phyloP scores from a whole-genome alignment of 2,888 invertebrate species.

The Stenodera caucasica region DNA sequence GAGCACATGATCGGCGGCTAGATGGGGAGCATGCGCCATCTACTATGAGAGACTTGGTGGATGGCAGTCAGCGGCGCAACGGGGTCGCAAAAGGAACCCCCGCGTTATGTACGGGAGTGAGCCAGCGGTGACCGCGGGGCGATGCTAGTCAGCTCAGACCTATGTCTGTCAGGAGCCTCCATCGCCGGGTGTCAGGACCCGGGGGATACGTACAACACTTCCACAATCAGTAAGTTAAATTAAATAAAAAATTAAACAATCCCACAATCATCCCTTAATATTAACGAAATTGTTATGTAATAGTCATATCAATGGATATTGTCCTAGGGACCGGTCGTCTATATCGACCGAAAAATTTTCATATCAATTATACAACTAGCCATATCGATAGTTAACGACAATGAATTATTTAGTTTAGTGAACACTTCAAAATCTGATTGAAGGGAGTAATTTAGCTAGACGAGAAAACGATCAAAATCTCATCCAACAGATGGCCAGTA shows the following conservation, averaged over 20 bases:
- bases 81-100: conserved; percentile 53
- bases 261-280: not conserved
- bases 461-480: not conserved
- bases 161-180: conserved; percentile 59
- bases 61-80: conserved; percentile 50
- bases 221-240: conserved; percentile 55
- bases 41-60: conserved; percentile 33
- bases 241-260: too few relatives aligned
- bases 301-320: not conserved
- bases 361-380: too few relatives aligned
- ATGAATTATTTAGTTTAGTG: too few relatives aligned
- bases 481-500: not conserved
- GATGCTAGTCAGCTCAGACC: conserved; percentile 55
- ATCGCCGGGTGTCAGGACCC: conserved; percentile 58
- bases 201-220: conserved; percentile 57
- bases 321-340: too few relatives aligned
- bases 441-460: too few relatives aligned
- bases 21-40: conserved; percentile 45
- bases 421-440: too few relatives aligned
- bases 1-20: conserved; percentile 23
- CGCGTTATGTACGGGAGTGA: conserved; percentile 53
- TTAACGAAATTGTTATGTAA: not conserved
- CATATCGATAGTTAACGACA: too few relatives aligned
- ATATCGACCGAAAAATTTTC: too few relatives aligned
- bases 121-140: conserved; percentile 53